These are phyloP conservation scores for Drosophila borborema DNA, from an alignment of 2,888 invertebrate genomes.

Conservation along the genomic window DNA sequence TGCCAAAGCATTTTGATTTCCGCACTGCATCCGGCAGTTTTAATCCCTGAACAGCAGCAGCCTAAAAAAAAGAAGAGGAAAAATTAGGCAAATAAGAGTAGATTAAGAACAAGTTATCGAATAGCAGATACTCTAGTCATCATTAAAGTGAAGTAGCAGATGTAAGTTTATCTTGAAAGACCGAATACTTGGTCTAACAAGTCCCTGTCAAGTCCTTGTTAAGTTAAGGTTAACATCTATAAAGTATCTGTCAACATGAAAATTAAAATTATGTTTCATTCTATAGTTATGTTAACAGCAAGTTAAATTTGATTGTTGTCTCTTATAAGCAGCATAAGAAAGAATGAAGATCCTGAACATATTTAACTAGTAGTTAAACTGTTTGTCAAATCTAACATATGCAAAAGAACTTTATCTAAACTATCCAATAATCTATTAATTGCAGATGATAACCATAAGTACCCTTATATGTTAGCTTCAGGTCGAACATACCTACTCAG, in stretches of 20 bases:
- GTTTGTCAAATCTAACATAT: not conserved
- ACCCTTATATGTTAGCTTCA: not conserved
- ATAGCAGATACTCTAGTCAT: not conserved
- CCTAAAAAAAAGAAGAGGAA: slow-evolving; percentile 9
- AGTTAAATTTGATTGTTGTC: not conserved
- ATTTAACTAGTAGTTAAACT: slow-evolving; percentile 1
- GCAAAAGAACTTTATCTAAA: no score
- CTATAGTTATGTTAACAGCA: not conserved
- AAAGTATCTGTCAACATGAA: not conserved
- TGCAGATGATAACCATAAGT: no score
- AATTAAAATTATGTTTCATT: not conserved
- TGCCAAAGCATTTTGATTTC: slow-evolving; percentile 75
- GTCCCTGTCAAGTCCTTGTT: not conserved
- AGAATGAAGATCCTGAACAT: not conserved
- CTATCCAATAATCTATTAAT: not conserved
- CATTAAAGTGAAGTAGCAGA: not conserved
- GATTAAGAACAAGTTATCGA: not conserved
- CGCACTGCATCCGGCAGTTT: slow-evolving; percentile 74
- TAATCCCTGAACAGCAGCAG: slow-evolving; percentile 58
- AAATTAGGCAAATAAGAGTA: slow-evolving; percentile 5
- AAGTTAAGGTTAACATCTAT: not conserved
- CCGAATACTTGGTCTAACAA: not conserved
- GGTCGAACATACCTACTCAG: not conserved
- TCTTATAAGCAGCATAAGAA: no score
- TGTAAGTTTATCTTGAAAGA: not conserved